Evolutionary conservation across 2,113 vertebrate genomes (phyloP).

Genomic region (Psilopogon haemacephalus): DNA sequence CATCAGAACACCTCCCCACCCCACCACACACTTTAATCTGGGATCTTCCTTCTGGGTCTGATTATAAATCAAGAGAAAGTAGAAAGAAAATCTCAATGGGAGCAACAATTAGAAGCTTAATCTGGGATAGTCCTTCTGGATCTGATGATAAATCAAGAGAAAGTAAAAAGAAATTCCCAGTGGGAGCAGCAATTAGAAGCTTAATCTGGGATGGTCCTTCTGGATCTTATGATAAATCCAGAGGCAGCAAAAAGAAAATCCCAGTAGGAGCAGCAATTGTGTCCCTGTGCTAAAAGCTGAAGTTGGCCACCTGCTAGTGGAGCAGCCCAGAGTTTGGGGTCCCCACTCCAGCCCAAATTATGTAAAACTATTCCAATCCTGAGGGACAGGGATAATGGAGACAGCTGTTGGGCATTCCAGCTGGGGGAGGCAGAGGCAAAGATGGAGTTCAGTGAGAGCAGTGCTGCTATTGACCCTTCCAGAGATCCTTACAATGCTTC

Average conservation of each 20-base stretch:
- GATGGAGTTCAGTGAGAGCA: neutral
- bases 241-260: constrained; percentile 60
- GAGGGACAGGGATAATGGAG: constrained; percentile 61
- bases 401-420: constrained; percentile 44
- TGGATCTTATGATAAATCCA: constrained; percentile 45
- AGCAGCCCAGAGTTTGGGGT: constrained; percentile 47
- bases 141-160: constrained; percentile 50
- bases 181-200: constrained; percentile 52
- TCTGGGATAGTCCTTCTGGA: constrained; percentile 5
- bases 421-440: neutral
- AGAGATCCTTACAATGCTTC: neutral
- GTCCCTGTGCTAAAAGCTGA: constrained; percentile 39
- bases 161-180: constrained; percentile 63
- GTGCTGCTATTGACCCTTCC: neutral
- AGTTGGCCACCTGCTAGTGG: constrained; percentile 67
- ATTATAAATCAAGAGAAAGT: no score
- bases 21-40: neutral
- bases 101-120: no score
- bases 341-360: constrained; percentile 51
- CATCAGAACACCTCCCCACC: neutral
- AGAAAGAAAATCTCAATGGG: no score
- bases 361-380: constrained; percentile 72
- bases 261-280: constrained; percentile 54
- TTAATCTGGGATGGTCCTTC: constrained; percentile 29
- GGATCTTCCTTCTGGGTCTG: constrained; percentile 23